Evolutionary conservation across 2,888 invertebrate genomes (phyloP).

Genomic region (Ariolimax columbianus): DNA sequence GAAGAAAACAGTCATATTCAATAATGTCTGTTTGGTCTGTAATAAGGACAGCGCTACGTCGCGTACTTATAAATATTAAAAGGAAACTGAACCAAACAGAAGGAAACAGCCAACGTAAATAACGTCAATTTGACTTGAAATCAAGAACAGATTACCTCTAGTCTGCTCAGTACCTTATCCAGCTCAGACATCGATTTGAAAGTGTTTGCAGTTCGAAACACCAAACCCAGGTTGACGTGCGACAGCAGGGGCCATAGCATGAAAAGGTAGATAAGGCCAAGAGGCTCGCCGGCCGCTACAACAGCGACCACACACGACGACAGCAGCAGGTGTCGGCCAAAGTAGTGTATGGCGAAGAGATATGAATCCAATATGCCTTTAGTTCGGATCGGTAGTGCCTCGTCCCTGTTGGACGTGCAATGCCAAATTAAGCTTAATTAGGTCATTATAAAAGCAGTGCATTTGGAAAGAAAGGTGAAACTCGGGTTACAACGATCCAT

Average conservation of each 20-base stretch:
- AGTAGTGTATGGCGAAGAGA: conserved; percentile 13
- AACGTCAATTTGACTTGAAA: not conserved
- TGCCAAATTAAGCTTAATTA: not conserved
- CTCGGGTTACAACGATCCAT: no score
- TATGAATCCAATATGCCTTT: conserved; percentile 18
- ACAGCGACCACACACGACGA: not conserved
- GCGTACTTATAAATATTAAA: no score
- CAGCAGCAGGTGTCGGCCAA: conserved; percentile 14
- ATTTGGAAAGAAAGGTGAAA: no score
- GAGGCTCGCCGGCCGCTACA: not conserved
- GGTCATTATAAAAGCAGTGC: no score
- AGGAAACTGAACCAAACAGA: not conserved
- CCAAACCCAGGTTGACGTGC: conserved; percentile 16
- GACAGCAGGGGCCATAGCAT: conserved; percentile 29
- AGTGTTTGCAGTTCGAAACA: conserved; percentile 25
- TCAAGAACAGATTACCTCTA: conserved; percentile 32
- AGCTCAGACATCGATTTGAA: conserved; percentile 14
- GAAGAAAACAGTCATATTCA: no score
- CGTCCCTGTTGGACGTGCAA: conserved; percentile 24
- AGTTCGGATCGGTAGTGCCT: not conserved
- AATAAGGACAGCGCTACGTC: no score
- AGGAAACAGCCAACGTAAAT: not conserved
- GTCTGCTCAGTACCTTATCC: conserved; percentile 8
- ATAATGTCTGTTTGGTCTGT: no score
- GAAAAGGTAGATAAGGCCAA: conserved; percentile 1